A percentile compares a stretch with the other conserved stretches of the same genome.
Evolutionary conservation across 2,888 invertebrate species (phyloP).

Genomic region (Pristionchus entomophagus): DNA sequence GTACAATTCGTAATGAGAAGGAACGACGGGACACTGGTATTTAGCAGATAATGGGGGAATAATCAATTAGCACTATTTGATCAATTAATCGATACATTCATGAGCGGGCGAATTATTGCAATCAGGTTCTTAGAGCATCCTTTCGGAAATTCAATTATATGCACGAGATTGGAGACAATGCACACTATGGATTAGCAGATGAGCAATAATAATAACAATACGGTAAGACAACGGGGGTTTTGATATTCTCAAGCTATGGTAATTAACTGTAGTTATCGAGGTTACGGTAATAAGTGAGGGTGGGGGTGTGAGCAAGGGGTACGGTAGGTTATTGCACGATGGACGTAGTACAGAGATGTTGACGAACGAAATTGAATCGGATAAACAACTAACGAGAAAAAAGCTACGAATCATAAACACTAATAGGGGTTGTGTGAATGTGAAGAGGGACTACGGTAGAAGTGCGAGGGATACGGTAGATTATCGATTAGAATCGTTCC

Average conservation of each 20-base stretch:
- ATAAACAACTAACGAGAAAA: slow-evolving; percentile 7
- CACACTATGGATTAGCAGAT: neutral
- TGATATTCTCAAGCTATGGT: slow-evolving; percentile 38
- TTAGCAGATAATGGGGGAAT: neutral
- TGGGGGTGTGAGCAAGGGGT: neutral
- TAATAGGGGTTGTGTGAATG: neutral
- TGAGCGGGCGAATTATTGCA: slow-evolving; percentile 19
- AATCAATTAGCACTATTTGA: slow-evolving; percentile 30
- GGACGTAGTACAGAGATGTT: neutral
- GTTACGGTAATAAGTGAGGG: slow-evolving; percentile 37
- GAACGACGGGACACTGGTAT: slow-evolving; percentile 24
- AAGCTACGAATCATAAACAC: slow-evolving; percentile 22
- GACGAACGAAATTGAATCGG: neutral
- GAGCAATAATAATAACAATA: neutral
- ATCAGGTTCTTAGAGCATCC: slow-evolving; percentile 35
- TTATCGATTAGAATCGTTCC: slow-evolving; percentile 37
- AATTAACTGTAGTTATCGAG: slow-evolving; percentile 35
- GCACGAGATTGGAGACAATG: neutral
- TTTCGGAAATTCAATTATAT: neutral
- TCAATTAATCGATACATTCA: neutral
- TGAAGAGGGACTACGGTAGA: neutral
- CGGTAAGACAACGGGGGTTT: neutral
- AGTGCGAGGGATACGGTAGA: neutral
- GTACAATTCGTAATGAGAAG: slow-evolving; percentile 33
- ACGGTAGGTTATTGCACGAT: slow-evolving; percentile 33